Percentiles rank a stretch among this genome's conserved stretches.
These are phyloP conservation scores for Dendrocincla tyrannina DNA, from an alignment of 2,797 vertebrate genomes.

Conservation along the genomic window DNA sequence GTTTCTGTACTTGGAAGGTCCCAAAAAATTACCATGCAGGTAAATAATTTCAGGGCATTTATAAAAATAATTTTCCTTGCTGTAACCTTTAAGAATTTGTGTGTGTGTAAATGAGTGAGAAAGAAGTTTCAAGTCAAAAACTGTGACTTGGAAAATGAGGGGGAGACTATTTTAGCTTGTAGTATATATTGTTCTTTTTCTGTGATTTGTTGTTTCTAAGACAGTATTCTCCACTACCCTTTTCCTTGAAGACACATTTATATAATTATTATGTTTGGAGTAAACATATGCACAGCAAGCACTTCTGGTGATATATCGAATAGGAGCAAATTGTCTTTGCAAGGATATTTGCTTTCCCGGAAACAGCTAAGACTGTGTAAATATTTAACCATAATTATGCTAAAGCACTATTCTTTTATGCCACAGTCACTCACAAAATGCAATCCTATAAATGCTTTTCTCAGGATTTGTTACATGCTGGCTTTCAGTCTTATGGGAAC, in stretches of 20 bases:
- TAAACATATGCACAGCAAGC: not conserved
- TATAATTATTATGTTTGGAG: conserved; percentile 1
- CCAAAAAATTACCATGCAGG: accelerated
- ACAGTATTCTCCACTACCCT: not conserved
- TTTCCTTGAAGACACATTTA: not conserved
- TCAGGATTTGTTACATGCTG: conserved; percentile 48
- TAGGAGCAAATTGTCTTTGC: conserved; percentile 20
- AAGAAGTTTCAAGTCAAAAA: not conserved
- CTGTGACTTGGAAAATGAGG: not conserved
- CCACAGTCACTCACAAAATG: conserved; percentile 44
- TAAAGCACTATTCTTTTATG: conserved; percentile 46
- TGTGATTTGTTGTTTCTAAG: not conserved
- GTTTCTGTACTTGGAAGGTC: not conserved
- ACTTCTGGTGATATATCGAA: not conserved
- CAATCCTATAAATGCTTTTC: conserved; percentile 53
- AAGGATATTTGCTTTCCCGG: conserved; percentile 40
- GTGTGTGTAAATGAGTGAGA: not conserved
- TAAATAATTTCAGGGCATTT: not conserved
- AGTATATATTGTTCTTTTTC: not conserved
- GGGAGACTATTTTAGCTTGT: not conserved
- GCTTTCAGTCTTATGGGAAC: conserved; percentile 60
- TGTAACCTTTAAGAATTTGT: not conserved
- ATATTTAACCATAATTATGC: conserved; percentile 66
- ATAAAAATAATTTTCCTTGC: not conserved
- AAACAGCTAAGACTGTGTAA: conserved; percentile 52